Evolutionary conservation across 2,113 vertebrate genomes (phyloP).

Genomic region (Empidonax alnorum): DNA sequence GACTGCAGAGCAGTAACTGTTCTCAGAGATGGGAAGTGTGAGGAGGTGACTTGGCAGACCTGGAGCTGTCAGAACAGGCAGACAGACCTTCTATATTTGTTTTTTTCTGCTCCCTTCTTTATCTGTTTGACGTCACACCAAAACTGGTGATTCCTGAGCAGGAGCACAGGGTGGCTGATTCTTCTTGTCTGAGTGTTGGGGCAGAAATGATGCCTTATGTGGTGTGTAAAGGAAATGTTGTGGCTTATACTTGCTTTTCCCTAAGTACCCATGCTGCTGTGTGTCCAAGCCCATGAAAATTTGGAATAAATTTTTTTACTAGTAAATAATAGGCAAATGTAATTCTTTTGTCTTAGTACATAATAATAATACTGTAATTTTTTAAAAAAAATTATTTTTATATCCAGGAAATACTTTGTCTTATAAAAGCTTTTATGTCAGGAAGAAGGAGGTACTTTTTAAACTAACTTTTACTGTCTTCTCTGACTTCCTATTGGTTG

Average conservation of each 20-base stretch:
- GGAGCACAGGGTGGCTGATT: background rate
- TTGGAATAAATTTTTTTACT: background rate
- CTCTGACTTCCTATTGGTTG: background rate
- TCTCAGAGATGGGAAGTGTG: background rate
- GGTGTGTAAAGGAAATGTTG: background rate
- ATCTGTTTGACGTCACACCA: background rate
- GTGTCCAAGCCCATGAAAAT: background rate
- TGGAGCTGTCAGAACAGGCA: background rate
- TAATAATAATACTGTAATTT: background rate
- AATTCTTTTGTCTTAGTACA: background rate
- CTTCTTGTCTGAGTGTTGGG: background rate
- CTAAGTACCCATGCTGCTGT: background rate
- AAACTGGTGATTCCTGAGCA: background rate
- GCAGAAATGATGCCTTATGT: background rate
- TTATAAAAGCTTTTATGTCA: background rate
- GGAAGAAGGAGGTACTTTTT: background rate
- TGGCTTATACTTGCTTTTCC: background rate
- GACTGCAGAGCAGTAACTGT: background rate
- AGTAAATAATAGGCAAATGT: background rate
- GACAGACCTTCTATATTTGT: background rate
- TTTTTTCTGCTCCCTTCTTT: background rate
- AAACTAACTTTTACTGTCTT: background rate
- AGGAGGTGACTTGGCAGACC: background rate
- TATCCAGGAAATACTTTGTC: background rate
- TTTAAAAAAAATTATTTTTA: too few species aligned